Evolutionary conservation across 2,113 vertebrate genomes (phyloP).

Genomic region (Ellobius talpinus): DNA sequence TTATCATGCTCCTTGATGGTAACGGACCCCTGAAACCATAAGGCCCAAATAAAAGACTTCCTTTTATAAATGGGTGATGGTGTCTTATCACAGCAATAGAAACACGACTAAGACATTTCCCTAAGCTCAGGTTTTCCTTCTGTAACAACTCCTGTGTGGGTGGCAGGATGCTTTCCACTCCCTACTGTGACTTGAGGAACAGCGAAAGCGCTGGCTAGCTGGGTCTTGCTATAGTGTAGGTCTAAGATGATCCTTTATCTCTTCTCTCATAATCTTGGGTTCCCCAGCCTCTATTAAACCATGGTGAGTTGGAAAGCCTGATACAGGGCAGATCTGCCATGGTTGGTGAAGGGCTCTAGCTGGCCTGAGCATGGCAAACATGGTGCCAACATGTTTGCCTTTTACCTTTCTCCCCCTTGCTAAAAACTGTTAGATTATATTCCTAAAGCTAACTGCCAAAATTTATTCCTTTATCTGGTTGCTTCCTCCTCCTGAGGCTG

Average conservation of each 20-base stretch:
- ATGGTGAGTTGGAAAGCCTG: not conserved
- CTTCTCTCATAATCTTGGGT: not conserved
- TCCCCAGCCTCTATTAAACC: not conserved
- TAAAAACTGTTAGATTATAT: not conserved
- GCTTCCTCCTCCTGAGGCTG: not conserved
- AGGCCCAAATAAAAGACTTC: not conserved
- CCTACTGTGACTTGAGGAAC: not conserved
- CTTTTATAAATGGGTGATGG: not conserved
- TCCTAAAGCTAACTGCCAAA: not conserved
- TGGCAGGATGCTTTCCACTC: not conserved
- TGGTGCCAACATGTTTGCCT: not conserved
- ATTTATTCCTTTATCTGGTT: not conserved
- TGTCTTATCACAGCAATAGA: not conserved
- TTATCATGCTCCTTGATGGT: not conserved
- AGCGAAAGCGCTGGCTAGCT: not conserved
- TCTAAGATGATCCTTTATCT: not conserved
- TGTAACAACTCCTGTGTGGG: not conserved
- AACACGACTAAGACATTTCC: not conserved
- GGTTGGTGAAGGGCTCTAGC: not conserved
- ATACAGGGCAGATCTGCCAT: not conserved
- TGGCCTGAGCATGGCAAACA: not conserved
- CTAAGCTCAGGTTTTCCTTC: not conserved
- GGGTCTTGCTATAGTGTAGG: not conserved
- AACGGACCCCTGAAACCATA: not conserved
- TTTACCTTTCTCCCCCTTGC: not conserved